Evolutionary conservation across 2,113 vertebrate species (phyloP).

Genomic region (Dasypus novemcinctus): DNA sequence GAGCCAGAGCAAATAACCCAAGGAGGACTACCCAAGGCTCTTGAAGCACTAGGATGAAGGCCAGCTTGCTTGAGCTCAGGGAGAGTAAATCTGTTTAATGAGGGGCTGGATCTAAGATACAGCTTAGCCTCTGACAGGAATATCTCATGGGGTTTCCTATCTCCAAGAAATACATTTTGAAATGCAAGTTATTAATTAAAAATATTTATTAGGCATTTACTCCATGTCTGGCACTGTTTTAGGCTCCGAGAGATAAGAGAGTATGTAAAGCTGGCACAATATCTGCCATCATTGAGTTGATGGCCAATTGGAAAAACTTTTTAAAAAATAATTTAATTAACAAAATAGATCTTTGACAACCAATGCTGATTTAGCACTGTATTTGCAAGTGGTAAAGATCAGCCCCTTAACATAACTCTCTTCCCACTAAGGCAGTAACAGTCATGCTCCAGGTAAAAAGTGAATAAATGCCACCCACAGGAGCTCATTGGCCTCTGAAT

Average conservation of each 20-base stretch:
- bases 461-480: background rate
- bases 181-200: background rate
- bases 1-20: no score
- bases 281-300: background rate
- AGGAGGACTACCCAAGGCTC: background rate
- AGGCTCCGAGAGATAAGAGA: background rate
- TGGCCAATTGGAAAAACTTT: background rate
- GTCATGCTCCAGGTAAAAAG: background rate
- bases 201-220: background rate
- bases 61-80: background rate
- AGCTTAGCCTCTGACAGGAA: background rate
- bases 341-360: background rate
- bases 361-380: background rate
- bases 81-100: background rate
- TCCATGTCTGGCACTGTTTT: background rate
- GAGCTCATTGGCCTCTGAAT: background rate
- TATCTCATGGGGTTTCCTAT: background rate
- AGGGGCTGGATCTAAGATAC: background rate
- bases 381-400: background rate
- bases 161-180: slow-evolving; percentile 15
- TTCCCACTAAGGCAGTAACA: background rate
- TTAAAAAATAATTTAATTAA: background rate
- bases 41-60: background rate
- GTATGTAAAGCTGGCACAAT: background rate
- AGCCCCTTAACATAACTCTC: background rate